Evolutionary conservation across 2,888 invertebrate species (phyloP), one percentile per base, ranked within the genome.

Genomic region (Oscheius onirici): DNA sequence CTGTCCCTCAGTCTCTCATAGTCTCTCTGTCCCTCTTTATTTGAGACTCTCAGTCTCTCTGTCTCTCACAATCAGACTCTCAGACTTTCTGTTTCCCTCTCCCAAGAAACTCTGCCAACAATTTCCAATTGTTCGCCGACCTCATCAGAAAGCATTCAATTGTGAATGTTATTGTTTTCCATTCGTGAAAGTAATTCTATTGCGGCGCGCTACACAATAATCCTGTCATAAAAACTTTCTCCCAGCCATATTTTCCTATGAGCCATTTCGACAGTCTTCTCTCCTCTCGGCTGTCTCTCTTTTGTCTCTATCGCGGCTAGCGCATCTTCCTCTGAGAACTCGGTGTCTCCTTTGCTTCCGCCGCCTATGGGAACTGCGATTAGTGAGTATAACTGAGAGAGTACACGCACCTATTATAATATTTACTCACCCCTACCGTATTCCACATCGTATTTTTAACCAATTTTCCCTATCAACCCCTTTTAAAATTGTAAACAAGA

Each of bases 241-340:
- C 8, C 8, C 34, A 6, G 5, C 34, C 34, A 3, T 34, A 34
- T 3, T 0, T 6, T 34, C 8, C 8, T 34, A 34, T 34, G 8
- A 34, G 34, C 3, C 34, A 34, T 34, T 34, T 34, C 34, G 8
- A 34, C 34, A 34, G 34, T 34, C 8, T 34, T n/a, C n/a, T 26
- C 52, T 55, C 26, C 55, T 22, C 13, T 57, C 34, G 57, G 57
- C 57, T 57, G 57, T 28, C 34, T 24, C 20, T 5, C 46, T 28
- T 24, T 10, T 26, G 26, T 26, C 20, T 41, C 41, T 40, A 60
- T 60, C 60, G 43, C 60, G 44, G 60, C 55, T 28, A 26, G 22
- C 60, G 43, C 60, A 60, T 60, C 60, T 60, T 28, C 24, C 22
- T 52, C 43, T 60, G 60, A 60, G 60, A 60, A 60, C 60, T 60